Base-by-base conservation (phyloP, 1,140 invertebrate species). In the Chionoecetes opilio region DNA sequence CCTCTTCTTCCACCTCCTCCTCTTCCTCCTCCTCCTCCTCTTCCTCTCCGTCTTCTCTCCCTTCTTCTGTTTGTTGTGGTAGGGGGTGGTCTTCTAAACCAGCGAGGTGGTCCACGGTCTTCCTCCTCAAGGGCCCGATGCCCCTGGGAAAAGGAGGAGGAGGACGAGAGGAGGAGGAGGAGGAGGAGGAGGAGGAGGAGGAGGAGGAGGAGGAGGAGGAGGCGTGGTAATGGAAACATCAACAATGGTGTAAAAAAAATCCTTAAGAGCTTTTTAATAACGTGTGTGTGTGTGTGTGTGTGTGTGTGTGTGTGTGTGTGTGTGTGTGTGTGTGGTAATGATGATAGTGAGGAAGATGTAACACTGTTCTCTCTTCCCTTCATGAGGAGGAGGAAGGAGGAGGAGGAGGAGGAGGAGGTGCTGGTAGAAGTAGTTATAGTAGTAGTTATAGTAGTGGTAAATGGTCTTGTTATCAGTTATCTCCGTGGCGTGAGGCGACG, bases 231-330 rank as follows among this genome's bases (percentile, higher is more conserved):
- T 41, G 26, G 35, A 37, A 46, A 37, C 26, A 38, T 89, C 37
- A 89, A 89, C 37, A 89, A 3, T 37, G n/a, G 87, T 34, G 14
- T 41, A 88, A 86, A 86, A 86, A 86, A 88, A 38, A 41, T 88
- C 86, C 35, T 75, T 82, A 92, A 82, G 41, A 38, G 31, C 53
- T 92, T 92, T 92, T 75, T 92, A 75, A 92, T 92, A 82, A 75
- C 63, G 63, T 75, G 63, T 75, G 63, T 75, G 87, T 89, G 41
- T 89, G 87, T 89, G 34, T 89, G 87, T 41, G 87, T 89, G 26
- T 89, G 87, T 89, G 87, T 89, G 87, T 89, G 87, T 41, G 34
- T 38, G 87, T 89, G 87, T 89, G 87, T 38, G 35, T 89, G 35
- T 41, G 29, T 89, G 87, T 75, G 63, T 75, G 32, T 46, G 14